Percentiles rank a stretch among this genome's conserved stretches.
These are phyloP conservation scores for Pseudopodoces humilis DNA, from an alignment of 2,113 vertebrate species.

Conservation along the genomic window DNA sequence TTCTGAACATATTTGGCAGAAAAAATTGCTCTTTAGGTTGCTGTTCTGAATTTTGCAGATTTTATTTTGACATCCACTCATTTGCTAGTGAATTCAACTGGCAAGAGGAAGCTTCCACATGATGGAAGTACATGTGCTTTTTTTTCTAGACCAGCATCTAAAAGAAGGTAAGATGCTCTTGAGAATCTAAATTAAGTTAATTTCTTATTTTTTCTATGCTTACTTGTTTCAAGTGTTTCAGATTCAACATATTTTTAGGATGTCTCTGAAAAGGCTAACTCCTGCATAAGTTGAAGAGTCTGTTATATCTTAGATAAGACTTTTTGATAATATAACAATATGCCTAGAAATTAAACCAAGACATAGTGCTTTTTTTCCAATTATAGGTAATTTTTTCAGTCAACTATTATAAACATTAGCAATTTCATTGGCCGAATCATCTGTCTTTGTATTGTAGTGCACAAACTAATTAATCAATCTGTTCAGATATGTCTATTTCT, in stretches of 20 bases:
- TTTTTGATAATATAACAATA: background rate
- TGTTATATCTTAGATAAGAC: background rate
- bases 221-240: background rate
- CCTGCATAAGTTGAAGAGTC: background rate
- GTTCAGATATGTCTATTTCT: background rate
- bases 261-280: background rate
- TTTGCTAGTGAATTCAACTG: background rate
- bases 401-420: background rate
- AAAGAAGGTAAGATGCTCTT: background rate
- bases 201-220: background rate
- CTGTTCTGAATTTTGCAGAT: background rate
- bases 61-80: background rate
- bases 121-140: rapidly evolving
- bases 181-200: background rate
- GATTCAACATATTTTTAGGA: background rate
- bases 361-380: background rate
- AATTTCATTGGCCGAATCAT: background rate
- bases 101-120: background rate
- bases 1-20: background rate
- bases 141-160: background rate
- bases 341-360: background rate
- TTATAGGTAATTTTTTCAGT: background rate
- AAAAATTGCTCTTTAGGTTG: background rate
- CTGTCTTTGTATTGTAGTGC: background rate
- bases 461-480: background rate